Conservation (phyloP, 2,797 vertebrate species). For the Gymnopithys bicolor region DNA sequence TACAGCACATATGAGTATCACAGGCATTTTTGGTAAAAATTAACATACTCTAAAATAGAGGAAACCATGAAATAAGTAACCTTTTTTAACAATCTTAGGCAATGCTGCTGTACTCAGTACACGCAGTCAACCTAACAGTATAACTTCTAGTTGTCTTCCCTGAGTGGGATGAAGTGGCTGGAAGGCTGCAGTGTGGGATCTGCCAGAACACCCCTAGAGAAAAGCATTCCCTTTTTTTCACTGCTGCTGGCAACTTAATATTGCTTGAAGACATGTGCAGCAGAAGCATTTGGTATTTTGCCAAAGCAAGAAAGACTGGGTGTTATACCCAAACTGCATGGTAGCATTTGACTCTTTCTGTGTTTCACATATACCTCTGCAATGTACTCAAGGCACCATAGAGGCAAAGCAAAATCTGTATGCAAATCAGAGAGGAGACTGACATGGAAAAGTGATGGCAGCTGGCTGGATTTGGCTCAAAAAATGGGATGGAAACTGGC, state of each 20-base stretch:
- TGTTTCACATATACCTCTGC: background rate
- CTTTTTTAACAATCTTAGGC: background rate
- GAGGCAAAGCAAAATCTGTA: background rate
- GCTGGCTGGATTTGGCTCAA: background rate
- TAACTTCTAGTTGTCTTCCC: background rate
- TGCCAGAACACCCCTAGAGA: background rate
- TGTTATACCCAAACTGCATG: background rate
- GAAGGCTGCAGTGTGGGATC: background rate
- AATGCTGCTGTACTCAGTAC: background rate
- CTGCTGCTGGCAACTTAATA: background rate
- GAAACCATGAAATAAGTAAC: background rate
- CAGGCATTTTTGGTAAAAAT: background rate
- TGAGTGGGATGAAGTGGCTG: background rate
- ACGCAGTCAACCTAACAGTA: background rate
- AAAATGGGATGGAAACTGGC: background rate
- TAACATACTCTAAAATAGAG: background rate
- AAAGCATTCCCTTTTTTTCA: background rate
- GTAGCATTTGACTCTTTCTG: background rate
- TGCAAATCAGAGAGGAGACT: background rate
- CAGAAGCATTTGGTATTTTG: conserved; percentile 1
- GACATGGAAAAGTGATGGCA: background rate
- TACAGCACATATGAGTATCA: background rate
- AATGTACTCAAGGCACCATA: background rate
- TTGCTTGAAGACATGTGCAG: background rate
- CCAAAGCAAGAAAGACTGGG: conserved; percentile 14